Conservation (phyloP, 1,140 invertebrate species). For the Nautilus pompilius region DNA sequence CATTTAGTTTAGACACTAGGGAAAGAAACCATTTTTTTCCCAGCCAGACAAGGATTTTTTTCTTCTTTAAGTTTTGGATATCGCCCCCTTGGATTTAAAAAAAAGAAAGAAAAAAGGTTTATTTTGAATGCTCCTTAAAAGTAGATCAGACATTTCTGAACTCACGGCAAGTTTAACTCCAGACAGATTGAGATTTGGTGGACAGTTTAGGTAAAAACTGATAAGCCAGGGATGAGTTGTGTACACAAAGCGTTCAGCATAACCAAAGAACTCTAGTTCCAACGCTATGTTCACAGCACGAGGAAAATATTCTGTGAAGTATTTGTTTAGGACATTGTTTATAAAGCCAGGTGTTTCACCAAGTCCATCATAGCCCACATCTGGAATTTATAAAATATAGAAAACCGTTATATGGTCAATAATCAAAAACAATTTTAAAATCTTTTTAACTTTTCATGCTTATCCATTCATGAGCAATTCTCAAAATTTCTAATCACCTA, state of each 20-base stretch:
- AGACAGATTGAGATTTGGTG: slow-evolving; percentile 26
- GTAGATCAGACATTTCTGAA: too few relatives aligned
- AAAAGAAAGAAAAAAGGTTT: too few relatives aligned
- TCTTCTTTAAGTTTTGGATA: too few relatives aligned
- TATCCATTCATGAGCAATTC: too few relatives aligned
- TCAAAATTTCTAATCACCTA: too few relatives aligned
- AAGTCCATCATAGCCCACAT: slow-evolving; percentile 43
- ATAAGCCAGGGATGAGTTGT: slow-evolving; percentile 48
- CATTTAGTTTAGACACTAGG: too few relatives aligned
- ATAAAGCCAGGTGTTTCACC: slow-evolving; percentile 23
- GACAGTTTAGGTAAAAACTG: slow-evolving; percentile 42
- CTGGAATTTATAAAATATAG: slow-evolving; percentile 23
- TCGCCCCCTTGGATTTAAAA: too few relatives aligned
- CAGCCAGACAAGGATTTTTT: too few relatives aligned
- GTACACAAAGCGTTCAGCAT: slow-evolving; percentile 36
- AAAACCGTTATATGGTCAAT: neutral
- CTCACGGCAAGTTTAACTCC: slow-evolving; percentile 32
- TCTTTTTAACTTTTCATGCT: neutral
- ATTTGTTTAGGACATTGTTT: slow-evolving; percentile 38
- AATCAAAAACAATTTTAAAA: neutral
- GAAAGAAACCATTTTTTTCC: too few relatives aligned
- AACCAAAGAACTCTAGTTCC: slow-evolving; percentile 19
- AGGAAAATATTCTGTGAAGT: slow-evolving; percentile 39
- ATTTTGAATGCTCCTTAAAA: too few relatives aligned
- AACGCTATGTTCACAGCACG: slow-evolving; percentile 24